Evolutionary conservation across 2,797 vertebrate genomes (phyloP).

Genomic region (Fratercula arctica): DNA sequence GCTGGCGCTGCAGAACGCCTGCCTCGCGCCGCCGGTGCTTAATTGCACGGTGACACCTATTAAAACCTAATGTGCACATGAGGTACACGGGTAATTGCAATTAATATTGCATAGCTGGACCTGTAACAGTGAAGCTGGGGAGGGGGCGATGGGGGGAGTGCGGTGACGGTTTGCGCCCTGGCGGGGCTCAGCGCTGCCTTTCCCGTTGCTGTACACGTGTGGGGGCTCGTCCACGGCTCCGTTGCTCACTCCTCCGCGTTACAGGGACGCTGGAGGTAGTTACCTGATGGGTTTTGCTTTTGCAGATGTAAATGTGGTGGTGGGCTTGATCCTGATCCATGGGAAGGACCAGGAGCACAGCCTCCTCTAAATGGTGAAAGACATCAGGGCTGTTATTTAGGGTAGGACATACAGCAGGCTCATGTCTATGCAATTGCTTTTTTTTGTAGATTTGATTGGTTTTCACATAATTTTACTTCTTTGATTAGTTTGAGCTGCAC

Average conservation of each 20-base stretch:
- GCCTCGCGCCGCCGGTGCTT: not conserved
- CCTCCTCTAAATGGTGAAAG: not conserved
- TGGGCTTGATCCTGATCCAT: not conserved
- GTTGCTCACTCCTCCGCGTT: fast-evolving
- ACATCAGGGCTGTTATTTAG: not conserved
- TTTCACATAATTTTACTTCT: not conserved
- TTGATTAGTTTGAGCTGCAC: not conserved
- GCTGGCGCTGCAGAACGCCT: not conserved
- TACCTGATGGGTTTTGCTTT: fast-evolving
- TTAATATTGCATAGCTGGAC: not conserved
- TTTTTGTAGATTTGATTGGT: not conserved
- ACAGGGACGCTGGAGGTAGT: fast-evolving
- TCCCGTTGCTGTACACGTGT: fast-evolving
- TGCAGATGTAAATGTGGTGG: not conserved
- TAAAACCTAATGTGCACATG: not conserved
- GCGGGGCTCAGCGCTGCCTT: fast-evolving
- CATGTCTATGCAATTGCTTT: not conserved
- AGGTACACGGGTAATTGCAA: not conserved
- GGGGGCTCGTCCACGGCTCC: fast-evolving
- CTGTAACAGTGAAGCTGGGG: fast-evolving
- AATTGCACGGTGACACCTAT: not conserved
- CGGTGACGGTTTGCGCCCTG: fast-evolving
- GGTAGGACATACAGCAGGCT: not conserved
- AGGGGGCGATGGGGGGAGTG: not conserved
- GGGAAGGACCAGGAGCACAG: not conserved